These are phyloP conservation scores for Brienomyrus brachyistius DNA, from an alignment of 2,113 vertebrate species.

Conservation along the genomic window DNA sequence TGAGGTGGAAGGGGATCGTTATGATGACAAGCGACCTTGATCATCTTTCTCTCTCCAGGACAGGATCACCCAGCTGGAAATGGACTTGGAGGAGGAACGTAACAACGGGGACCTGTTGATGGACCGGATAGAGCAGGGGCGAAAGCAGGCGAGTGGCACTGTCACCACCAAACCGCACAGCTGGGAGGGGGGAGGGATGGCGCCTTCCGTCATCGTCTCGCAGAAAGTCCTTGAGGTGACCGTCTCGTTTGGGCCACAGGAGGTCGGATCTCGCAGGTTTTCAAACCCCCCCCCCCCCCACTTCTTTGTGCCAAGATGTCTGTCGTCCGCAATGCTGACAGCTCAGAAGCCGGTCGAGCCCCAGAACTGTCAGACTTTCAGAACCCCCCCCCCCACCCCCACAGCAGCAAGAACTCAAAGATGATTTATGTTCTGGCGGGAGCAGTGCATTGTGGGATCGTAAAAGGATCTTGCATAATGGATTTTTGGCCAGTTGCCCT, in stretches of 20 bases:
- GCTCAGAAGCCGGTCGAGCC: not conserved
- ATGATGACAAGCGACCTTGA: slow-evolving; percentile 5
- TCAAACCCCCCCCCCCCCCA: not conserved
- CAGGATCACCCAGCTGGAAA: slow-evolving; percentile 75
- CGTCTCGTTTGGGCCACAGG: not conserved
- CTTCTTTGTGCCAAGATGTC: not conserved
- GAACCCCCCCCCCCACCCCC: not conserved
- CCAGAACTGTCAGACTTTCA: not conserved
- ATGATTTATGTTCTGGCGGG: slow-evolving; percentile 20
- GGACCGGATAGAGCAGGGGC: slow-evolving; percentile 76
- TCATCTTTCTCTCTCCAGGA: slow-evolving; percentile 62
- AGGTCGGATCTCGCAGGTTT: not conserved
- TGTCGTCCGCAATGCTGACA: not conserved
- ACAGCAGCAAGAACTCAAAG: slow-evolving; percentile 4
- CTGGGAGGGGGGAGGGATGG: not conserved
- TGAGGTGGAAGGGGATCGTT: slow-evolving; percentile 3
- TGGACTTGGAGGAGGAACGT: slow-evolving; percentile 88
- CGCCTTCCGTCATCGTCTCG: not conserved
- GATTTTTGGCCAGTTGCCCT: slow-evolving; percentile 41
- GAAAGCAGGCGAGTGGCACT: slow-evolving; percentile 76
- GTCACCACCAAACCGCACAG: slow-evolving; percentile 24
- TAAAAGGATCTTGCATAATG: slow-evolving; percentile 55
- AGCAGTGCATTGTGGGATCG: slow-evolving; percentile 43
- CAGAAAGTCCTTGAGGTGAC: not conserved
- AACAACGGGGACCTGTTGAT: slow-evolving; percentile 81